A percentile compares a stretch with the other conserved stretches of the same genome.
These are phyloP conservation scores for Myiozetetes cayanensis DNA, from an alignment of 2,113 vertebrate species.

Conservation along the genomic window DNA sequence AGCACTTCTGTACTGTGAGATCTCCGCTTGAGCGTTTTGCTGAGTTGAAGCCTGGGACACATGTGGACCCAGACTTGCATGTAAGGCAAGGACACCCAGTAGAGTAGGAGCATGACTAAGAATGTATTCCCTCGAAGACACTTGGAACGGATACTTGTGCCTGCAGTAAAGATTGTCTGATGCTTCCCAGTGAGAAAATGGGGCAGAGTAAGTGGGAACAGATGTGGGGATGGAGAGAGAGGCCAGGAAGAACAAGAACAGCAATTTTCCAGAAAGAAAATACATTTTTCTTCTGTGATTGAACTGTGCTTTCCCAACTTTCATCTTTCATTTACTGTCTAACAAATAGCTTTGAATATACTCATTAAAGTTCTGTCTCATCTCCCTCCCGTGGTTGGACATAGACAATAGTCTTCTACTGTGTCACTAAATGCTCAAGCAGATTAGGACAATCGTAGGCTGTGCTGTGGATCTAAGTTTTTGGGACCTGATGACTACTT, in stretches of 20 bases:
- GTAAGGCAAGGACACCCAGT: conserved; percentile 20
- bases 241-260: conserved; percentile 23
- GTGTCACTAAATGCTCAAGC: conserved; percentile 1
- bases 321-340: conserved; percentile 57
- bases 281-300: conserved; percentile 46
- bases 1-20: background rate
- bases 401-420: conserved; percentile 30
- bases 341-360: conserved; percentile 49
- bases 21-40: background rate
- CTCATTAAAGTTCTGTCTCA: conserved; percentile 2
- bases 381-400: background rate
- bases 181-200: conserved; percentile 46
- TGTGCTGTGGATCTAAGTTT: conserved; percentile 9
- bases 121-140: conserved; percentile 44
- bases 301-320: conserved; percentile 50
- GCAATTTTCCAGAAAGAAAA: background rate
- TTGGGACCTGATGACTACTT: conserved; percentile 3
- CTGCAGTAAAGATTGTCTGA: conserved; percentile 45
- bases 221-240: conserved; percentile 9
- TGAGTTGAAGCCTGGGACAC: background rate
- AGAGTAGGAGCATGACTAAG: conserved; percentile 5
- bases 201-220: conserved; percentile 50
- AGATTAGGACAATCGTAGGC: background rate
- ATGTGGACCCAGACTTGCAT: background rate
- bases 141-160: background rate